These are phyloP conservation scores for Ochropacha duplaris DNA, from an alignment of 2,888 invertebrate genomes.

Conservation along the genomic window DNA sequence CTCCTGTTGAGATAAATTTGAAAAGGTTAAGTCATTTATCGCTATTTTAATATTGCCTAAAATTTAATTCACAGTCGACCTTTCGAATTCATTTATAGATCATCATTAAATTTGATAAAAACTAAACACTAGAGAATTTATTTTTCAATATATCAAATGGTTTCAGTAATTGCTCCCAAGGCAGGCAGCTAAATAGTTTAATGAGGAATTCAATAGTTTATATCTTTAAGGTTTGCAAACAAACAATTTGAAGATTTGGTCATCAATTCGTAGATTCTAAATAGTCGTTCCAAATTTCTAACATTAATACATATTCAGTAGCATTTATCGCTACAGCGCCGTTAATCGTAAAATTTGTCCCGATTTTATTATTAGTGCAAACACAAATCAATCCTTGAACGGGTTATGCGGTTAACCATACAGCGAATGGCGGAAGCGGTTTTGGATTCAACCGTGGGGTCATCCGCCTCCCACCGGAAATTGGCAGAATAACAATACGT, in stretches of 20 bases:
- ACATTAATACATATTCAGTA: neutral
- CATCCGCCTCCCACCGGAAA: slow-evolving; percentile 43
- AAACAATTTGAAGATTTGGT: neutral
- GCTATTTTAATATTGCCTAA: neutral
- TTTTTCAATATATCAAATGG: neutral
- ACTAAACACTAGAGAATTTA: neutral
- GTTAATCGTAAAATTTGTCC: slow-evolving; percentile 15
- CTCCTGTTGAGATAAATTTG: neutral
- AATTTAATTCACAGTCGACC: too few species aligned
- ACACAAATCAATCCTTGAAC: slow-evolving; percentile 39
- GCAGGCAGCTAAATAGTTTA: neutral
- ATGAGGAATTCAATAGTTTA: neutral
- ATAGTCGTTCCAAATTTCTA: neutral
- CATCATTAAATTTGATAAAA: neutral
- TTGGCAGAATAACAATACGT: slow-evolving; percentile 46
- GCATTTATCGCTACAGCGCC: neutral
- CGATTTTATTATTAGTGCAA: slow-evolving; percentile 30
- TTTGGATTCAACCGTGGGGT: slow-evolving; percentile 11
- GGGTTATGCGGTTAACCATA: slow-evolving; percentile 42
- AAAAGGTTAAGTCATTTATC: neutral
- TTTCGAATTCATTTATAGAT: neutral
- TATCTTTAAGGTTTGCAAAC: too few species aligned
- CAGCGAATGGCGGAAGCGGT: slow-evolving; percentile 21
- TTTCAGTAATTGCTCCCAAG: neutral
- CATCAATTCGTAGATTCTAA: neutral